Conservation (phyloP, 2,113 vertebrate genomes). For the Melanerpes aurifrons region DNA sequence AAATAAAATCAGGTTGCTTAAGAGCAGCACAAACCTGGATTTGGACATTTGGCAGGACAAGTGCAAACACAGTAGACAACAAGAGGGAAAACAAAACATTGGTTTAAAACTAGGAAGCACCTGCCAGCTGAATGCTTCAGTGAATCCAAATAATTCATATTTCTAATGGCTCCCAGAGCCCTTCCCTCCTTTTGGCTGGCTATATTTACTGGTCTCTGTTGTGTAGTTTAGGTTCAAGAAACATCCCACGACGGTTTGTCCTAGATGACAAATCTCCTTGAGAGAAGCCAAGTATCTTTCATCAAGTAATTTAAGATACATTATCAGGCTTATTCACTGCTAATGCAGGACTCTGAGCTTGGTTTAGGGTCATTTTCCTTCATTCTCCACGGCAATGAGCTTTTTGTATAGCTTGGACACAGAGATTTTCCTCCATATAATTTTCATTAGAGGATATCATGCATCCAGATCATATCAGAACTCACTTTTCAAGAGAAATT, state of each 20-base stretch:
- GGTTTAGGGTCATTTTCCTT: background rate
- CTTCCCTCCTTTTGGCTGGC: slow-evolving; percentile 3
- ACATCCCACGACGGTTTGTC: slow-evolving; percentile 6
- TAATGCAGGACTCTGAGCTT: background rate
- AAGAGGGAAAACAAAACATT: background rate
- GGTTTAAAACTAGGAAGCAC: slow-evolving; percentile 44
- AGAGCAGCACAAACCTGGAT: background rate
- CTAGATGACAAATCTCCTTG: slow-evolving; percentile 47
- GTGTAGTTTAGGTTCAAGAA: slow-evolving; percentile 26
- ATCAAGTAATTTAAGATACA: slow-evolving; percentile 1
- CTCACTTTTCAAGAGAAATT: background rate
- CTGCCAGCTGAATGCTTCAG: background rate
- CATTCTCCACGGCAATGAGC: background rate
- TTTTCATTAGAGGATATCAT: background rate
- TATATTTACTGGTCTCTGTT: slow-evolving; percentile 33
- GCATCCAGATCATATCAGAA: background rate
- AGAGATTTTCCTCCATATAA: background rate
- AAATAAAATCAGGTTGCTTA: background rate
- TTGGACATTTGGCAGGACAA: background rate
- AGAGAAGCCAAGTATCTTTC: slow-evolving; percentile 40
- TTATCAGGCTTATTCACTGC: slow-evolving; percentile 1
- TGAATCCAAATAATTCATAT: slow-evolving; percentile 38
- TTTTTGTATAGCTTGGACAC: background rate
- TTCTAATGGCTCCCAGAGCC: slow-evolving; percentile 7
- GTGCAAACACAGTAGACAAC: background rate